phyloP scores from a whole-genome alignment of 1,140 invertebrate genomes.

The Sweltsa coloradensis region DNA sequence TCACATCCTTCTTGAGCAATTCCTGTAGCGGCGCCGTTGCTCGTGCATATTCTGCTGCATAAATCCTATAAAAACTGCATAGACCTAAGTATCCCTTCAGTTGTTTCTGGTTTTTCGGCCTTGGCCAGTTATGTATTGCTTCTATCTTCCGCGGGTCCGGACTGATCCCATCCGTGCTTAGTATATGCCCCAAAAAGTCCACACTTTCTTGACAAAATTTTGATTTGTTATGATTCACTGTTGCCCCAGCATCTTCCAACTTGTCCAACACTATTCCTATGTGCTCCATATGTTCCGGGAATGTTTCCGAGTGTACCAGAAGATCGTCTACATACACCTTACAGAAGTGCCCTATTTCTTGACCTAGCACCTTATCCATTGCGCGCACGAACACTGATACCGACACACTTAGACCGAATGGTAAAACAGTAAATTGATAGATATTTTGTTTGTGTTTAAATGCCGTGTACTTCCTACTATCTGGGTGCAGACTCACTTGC shows the following conservation, averaged over 20 bases:
- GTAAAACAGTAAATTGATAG: slow-evolving; percentile 24
- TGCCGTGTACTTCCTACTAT: slow-evolving; percentile 24
- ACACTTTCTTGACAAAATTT: slow-evolving; percentile 13
- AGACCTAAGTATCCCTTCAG: slow-evolving; percentile 15
- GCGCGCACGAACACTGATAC: not conserved
- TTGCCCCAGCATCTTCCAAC: slow-evolving; percentile 17
- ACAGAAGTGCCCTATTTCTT: slow-evolving; percentile 6
- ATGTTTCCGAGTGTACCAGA: slow-evolving; percentile 14
- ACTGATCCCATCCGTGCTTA: slow-evolving; percentile 4
- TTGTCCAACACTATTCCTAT: slow-evolving; percentile 13
- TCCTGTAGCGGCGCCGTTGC: not conserved
- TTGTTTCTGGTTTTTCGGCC: slow-evolving; percentile 11
- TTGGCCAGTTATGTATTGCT: slow-evolving; percentile 6
- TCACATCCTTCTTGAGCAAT: not conserved
- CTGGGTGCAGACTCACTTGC: slow-evolving; percentile 22
- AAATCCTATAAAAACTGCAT: slow-evolving; percentile 13
- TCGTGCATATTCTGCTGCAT: not conserved
- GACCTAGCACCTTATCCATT: slow-evolving; percentile 2
- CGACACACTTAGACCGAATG: slow-evolving; percentile 22
- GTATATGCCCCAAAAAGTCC: slow-evolving; percentile 12
- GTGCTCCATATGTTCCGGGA: slow-evolving; percentile 18
- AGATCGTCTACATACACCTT: slow-evolving; percentile 21
- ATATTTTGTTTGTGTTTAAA: slow-evolving; percentile 23
- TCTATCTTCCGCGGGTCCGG: slow-evolving; percentile 6
- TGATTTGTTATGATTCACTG: slow-evolving; percentile 17